These are phyloP conservation scores for Liasis olivaceus DNA, from an alignment of 2,797 vertebrate species.

Conservation along the genomic window DNA sequence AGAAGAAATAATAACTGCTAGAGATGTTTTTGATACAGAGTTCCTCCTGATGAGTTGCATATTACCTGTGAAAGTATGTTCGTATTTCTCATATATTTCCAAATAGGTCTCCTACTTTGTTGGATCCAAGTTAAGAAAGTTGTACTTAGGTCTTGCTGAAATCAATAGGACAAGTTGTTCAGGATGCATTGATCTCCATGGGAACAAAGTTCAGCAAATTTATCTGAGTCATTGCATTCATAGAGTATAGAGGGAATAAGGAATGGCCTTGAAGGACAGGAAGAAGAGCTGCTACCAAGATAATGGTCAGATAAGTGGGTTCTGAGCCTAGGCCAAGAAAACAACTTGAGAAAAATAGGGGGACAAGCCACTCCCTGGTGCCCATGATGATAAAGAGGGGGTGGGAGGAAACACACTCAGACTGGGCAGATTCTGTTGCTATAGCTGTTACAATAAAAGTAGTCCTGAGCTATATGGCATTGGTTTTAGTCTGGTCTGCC, in stretches of 20 bases:
- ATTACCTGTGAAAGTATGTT: not conserved
- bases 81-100: not conserved
- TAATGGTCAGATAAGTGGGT: no score
- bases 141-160: not conserved
- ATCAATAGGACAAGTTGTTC: not conserved
- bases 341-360: no score
- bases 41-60: not conserved
- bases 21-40: not conserved
- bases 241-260: not conserved
- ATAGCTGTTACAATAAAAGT: no score
- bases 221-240: slow-evolving; percentile 7
- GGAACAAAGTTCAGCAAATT: not conserved
- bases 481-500: no score
- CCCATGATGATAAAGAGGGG: no score
- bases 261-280: no score
- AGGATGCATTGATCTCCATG: not conserved
- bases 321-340: no score
- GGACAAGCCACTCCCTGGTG: no score
- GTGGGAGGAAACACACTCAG: no score
- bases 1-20: not conserved
- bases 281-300: no score
- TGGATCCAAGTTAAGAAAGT: not conserved
- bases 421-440: no score
- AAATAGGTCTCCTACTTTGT: not conserved
- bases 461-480: no score